These are phyloP conservation scores for Thrips palmi DNA, from an alignment of 1,140 invertebrate species.

Conservation along the genomic window DNA sequence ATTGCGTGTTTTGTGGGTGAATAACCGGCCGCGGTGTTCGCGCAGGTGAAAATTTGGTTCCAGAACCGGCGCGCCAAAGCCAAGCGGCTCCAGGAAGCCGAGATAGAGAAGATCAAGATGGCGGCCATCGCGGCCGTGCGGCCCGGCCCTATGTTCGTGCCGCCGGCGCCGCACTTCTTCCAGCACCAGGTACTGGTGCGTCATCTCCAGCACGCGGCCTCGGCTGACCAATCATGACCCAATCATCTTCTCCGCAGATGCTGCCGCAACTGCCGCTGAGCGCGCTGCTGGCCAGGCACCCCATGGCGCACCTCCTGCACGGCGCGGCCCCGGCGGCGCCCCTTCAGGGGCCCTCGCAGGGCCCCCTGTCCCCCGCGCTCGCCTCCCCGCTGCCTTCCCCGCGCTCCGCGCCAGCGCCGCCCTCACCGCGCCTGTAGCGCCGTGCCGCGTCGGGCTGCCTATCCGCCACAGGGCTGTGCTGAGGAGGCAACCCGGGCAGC, in stretches of 20 bases:
- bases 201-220: slow-evolving; percentile 12
- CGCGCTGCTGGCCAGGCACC: slow-evolving; percentile 16
- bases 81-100: slow-evolving; percentile 85
- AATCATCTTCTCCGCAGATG: too few relatives aligned
- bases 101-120: slow-evolving; percentile 77
- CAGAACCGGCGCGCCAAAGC: slow-evolving; percentile 90
- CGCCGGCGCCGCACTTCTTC: slow-evolving; percentile 18
- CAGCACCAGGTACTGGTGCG: slow-evolving; percentile 14
- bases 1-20: too few relatives aligned
- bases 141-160: slow-evolving; percentile 25
- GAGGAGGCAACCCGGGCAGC: too few relatives aligned
- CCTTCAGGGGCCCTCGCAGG: slow-evolving; percentile 12
- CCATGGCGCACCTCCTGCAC: slow-evolving; percentile 12
- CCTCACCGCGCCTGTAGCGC: slow-evolving; percentile 4
- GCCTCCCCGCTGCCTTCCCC: slow-evolving; percentile 15
- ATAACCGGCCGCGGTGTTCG: too few relatives aligned
- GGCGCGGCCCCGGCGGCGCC: slow-evolving; percentile 11
- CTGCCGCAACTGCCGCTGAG: slow-evolving; percentile 14
- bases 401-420: slow-evolving; percentile 9
- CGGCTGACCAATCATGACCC: not conserved
- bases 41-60: slow-evolving; percentile 92
- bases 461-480: too few relatives aligned
- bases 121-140: slow-evolving; percentile 41
- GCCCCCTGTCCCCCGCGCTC: slow-evolving; percentile 17
- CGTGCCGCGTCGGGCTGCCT: too few relatives aligned